Percentiles rank a stretch among this genome's conserved stretches.
Evolutionary conservation across 2,113 vertebrate genomes (phyloP).

Genomic region (Perca flavescens): DNA sequence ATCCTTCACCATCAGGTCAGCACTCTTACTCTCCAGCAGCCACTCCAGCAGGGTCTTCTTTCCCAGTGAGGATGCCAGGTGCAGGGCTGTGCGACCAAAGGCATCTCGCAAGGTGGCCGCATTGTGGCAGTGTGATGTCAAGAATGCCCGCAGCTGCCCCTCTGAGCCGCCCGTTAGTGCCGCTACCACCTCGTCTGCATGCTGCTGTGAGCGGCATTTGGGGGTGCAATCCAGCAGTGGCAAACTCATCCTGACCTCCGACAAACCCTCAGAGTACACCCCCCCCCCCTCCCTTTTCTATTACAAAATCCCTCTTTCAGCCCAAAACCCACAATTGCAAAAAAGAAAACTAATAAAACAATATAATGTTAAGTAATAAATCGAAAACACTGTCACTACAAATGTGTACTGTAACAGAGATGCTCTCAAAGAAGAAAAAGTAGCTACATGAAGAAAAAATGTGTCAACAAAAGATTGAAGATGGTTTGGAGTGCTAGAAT

Average conservation of each 20-base stretch:
- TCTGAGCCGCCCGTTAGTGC: conserved; percentile 92
- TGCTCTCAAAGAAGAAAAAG: conserved; percentile 24
- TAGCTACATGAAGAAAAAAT: not conserved
- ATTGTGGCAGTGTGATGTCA: conserved; percentile 92
- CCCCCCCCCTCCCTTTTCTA: conserved; percentile 11
- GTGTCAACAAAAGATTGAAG: conserved; percentile 28
- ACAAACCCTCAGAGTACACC: conserved; percentile 23
- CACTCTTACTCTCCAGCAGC: conserved; percentile 90
- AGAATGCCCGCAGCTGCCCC: conserved; percentile 90
- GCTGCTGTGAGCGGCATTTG: conserved; percentile 92
- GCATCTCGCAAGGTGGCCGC: conserved; percentile 89
- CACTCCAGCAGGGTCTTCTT: conserved; percentile 92
- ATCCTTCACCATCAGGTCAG: conserved; percentile 91
- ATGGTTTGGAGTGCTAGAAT: conserved; percentile 82
- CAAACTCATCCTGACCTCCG: conserved; percentile 89
- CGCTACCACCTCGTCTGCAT: conserved; percentile 91
- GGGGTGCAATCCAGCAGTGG: conserved; percentile 89
- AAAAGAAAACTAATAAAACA: conserved; percentile 48
- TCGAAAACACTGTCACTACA: conserved; percentile 5
- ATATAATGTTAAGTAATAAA: conserved; percentile 9
- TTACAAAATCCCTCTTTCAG: conserved; percentile 13
- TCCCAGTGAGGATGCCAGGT: conserved; percentile 92
- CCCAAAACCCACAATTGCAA: conserved; percentile 45
- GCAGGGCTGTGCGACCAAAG: conserved; percentile 92
- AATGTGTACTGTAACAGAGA: not conserved